These are phyloP conservation scores for Dreissena polymorpha DNA, from an alignment of 1,140 invertebrate species.

Conservation along the genomic window DNA sequence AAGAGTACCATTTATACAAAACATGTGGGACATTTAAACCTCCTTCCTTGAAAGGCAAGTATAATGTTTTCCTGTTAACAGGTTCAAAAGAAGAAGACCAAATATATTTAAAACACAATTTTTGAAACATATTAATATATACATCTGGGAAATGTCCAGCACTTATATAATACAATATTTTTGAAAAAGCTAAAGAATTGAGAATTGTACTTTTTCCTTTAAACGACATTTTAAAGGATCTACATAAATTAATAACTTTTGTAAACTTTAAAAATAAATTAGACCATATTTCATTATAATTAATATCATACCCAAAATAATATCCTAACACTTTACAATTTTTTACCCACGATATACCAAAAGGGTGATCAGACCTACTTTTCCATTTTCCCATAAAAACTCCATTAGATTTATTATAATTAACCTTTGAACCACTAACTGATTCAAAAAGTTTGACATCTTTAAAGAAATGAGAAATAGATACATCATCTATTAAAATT, in stretches of 20 bases:
- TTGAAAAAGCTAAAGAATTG: slow-evolving; percentile 53
- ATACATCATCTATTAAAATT: slow-evolving; percentile 33
- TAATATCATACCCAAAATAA: slow-evolving; percentile 47
- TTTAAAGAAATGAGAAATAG: slow-evolving; percentile 47
- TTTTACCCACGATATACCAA: slow-evolving; percentile 60
- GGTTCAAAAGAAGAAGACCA: slow-evolving; percentile 55
- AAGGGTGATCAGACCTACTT: slow-evolving; percentile 53
- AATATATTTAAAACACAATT: slow-evolving; percentile 48
- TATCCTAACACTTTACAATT: slow-evolving; percentile 56
- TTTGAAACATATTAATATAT: slow-evolving; percentile 54
- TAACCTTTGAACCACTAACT: slow-evolving; percentile 59
- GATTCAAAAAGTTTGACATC: slow-evolving; percentile 42
- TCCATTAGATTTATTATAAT: slow-evolving; percentile 56
- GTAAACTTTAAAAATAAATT: slow-evolving; percentile 47
- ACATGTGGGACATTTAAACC: too few relatives aligned
- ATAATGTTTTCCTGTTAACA: too few relatives aligned
- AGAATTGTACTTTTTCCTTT: slow-evolving; percentile 54
- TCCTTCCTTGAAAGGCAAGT: too few relatives aligned
- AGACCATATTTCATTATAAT: slow-evolving; percentile 55
- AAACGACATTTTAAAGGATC: slow-evolving; percentile 51
- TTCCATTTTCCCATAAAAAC: slow-evolving; percentile 60
- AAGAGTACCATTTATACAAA: too few relatives aligned
- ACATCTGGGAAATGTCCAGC: slow-evolving; percentile 42
- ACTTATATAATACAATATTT: slow-evolving; percentile 57
- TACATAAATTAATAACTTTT: slow-evolving; percentile 43